These are phyloP conservation scores for Laothoe populi DNA, from an alignment of 2,888 invertebrate species.

Conservation along the genomic window DNA sequence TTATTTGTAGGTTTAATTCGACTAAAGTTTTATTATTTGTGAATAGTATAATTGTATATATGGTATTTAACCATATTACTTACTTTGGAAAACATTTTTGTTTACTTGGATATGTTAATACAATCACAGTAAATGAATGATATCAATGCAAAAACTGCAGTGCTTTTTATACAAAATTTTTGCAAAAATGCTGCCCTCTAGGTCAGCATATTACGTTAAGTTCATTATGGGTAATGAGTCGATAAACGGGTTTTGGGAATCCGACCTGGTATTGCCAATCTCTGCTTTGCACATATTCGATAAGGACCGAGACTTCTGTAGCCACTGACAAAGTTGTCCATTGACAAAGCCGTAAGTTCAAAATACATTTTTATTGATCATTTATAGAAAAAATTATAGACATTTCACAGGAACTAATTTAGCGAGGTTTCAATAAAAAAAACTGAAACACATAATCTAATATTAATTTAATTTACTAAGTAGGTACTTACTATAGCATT, in stretches of 20 bases:
- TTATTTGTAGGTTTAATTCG: no score
- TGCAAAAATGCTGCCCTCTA: slow-evolving; percentile 40
- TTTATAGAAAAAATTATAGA: no score
- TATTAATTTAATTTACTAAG: no score
- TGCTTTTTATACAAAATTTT: slow-evolving; percentile 56
- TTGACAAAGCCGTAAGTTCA: not conserved
- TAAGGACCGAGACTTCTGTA: not conserved
- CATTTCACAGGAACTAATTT: no score
- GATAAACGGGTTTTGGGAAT: slow-evolving; percentile 5
- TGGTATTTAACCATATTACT: slow-evolving; percentile 34
- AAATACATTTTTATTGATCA: not conserved
- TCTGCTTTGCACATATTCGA: not conserved
- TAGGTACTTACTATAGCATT: no score
- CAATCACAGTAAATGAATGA: slow-evolving; percentile 53
- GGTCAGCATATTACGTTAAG: slow-evolving; percentile 42
- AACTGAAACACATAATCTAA: no score
- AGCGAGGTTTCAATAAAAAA: no score
- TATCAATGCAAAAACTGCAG: slow-evolving; percentile 40
- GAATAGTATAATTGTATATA: not conserved
- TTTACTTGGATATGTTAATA: slow-evolving; percentile 41
- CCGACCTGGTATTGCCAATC: not conserved
- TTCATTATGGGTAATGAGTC: slow-evolving; percentile 2
- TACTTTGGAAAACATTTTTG: slow-evolving; percentile 60
- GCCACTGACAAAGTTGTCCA: not conserved
- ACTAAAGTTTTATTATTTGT: not conserved